These are phyloP conservation scores for Euschistus heros DNA, from an alignment of 1,140 invertebrate species.

Conservation along the genomic window DNA sequence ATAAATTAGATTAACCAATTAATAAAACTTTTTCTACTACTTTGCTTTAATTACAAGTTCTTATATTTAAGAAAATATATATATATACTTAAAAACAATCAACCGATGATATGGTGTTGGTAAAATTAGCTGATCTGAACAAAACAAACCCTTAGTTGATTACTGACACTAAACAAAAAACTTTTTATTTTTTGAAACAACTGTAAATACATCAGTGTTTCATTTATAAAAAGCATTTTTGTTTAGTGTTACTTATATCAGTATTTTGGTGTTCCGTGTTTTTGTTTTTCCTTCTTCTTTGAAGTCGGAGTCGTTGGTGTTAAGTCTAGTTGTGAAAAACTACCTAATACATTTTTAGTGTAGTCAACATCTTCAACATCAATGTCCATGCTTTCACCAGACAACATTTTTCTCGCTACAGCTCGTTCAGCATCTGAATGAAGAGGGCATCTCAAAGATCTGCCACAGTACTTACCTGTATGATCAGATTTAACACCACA, in stretches of 20 bases:
- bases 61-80: too few relatives aligned
- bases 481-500: conserved; percentile 8
- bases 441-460: conserved; percentile 1
- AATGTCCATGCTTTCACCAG: not conserved
- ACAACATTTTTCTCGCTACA: conserved; percentile 7
- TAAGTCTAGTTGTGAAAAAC: not conserved
- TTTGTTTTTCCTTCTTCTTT: conserved; percentile 10
- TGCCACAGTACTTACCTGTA: conserved; percentile 6
- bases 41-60: too few relatives aligned
- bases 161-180: too few relatives aligned
- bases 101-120: too few relatives aligned
- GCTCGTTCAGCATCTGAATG: conserved; percentile 7
- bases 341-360: not conserved
- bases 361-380: conserved; percentile 6
- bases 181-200: too few relatives aligned
- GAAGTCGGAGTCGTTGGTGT: not conserved
- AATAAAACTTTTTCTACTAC: too few relatives aligned
- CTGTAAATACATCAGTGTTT: too few relatives aligned
- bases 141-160: too few relatives aligned
- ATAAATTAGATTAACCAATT: too few relatives aligned
- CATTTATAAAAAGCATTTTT: too few relatives aligned
- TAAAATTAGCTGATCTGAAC: too few relatives aligned
- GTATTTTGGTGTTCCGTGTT: not conserved
- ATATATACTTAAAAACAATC: too few relatives aligned
- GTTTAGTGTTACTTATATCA: not conserved